Base-by-base conservation (phyloP, 2,113 vertebrate genomes). In the Herpailurus yagouaroundi region DNA sequence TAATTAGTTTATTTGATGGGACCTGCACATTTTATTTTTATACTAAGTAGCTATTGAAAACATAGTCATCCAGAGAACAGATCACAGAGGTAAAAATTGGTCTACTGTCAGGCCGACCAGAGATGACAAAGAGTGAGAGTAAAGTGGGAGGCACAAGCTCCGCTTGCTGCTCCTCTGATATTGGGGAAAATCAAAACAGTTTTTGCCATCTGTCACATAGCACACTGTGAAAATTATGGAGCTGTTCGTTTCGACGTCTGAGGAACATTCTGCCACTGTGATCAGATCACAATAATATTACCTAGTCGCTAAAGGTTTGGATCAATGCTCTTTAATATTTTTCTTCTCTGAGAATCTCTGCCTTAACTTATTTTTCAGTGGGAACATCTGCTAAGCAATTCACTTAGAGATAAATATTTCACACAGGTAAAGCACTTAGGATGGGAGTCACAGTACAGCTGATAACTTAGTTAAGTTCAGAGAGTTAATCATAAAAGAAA, bases 1-100 rank as follows among this genome's bases (percentile, higher is more conserved):
- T 99, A 98, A 99, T 98, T 98, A 99, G 98, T 98, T 98, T 98
- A 98, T 98, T 97, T 98, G 98, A 98, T 98, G 98, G 57, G 33
- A 98, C 97, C 98, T 21, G 86, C 96, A 98, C 97, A 89, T 98
- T 98, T 98, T 98, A 98, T 98, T 98, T 98, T 98, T 98, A 98
- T 98, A 98, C 97, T 98, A 98, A 99, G 96, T 97, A 97, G 97
- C 91, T 99, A 98, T 85, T 98, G 98, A 98, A 98, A 98, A 98
- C 91, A 96, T 27, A 98, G 98, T 96, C 98, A 97, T 95, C 96
- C 36, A 0, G 92, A 97, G 95, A 97, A 96, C 96, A 98, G 98
- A 98, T 98, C 98, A 98, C 96, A 98, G 98, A 96, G 96, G 93
- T 97, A 98, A 96, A 96, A 98, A 97, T 57, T 19, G 21, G 93